phyloP scores from a whole-genome alignment of 1,140 invertebrate species.

The Caenorhabditis remanei region DNA sequence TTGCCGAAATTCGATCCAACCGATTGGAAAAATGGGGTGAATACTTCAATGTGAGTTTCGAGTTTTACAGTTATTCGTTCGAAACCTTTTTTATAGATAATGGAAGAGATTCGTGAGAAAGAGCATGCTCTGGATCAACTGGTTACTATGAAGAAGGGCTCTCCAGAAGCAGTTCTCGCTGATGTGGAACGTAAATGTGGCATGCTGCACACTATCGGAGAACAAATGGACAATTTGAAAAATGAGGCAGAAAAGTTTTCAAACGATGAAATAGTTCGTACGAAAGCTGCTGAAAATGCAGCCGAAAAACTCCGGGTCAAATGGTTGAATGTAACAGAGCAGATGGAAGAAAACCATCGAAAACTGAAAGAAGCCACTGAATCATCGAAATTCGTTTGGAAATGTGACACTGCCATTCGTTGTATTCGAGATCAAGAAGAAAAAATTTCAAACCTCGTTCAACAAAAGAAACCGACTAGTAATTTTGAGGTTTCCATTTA shows the following conservation, averaged over 20 bases:
- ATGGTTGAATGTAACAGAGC: neutral
- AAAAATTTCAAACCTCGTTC: slow-evolving; percentile 12
- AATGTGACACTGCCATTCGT: slow-evolving; percentile 3
- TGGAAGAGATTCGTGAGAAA: slow-evolving; percentile 38
- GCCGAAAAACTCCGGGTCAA: neutral
- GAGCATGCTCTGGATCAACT: slow-evolving; percentile 28
- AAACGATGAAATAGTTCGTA: slow-evolving; percentile 3
- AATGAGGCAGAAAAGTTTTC: neutral
- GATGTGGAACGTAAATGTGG: slow-evolving; percentile 9
- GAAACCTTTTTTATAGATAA: neutral
- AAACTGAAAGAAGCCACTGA: slow-evolving; percentile 11
- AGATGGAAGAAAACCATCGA: neutral
- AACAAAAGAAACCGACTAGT: slow-evolving; percentile 5
- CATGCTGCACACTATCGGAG: neutral
- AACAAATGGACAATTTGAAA: neutral
- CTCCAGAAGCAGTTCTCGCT: slow-evolving; percentile 10
- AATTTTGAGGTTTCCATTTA: slow-evolving; percentile 1
- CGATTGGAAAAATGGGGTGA: slow-evolving; percentile 23
- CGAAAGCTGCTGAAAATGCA: slow-evolving; percentile 10
- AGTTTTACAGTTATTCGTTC: neutral
- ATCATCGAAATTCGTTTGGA: slow-evolving; percentile 1
- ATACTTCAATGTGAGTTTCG: slow-evolving; percentile 3
- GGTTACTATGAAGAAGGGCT: neutral
- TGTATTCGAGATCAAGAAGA: slow-evolving; percentile 44
- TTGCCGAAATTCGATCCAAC: slow-evolving; percentile 19